Evolutionary conservation across 1,140 invertebrate species (phyloP).

Genomic region (Microplitis mediator): DNA sequence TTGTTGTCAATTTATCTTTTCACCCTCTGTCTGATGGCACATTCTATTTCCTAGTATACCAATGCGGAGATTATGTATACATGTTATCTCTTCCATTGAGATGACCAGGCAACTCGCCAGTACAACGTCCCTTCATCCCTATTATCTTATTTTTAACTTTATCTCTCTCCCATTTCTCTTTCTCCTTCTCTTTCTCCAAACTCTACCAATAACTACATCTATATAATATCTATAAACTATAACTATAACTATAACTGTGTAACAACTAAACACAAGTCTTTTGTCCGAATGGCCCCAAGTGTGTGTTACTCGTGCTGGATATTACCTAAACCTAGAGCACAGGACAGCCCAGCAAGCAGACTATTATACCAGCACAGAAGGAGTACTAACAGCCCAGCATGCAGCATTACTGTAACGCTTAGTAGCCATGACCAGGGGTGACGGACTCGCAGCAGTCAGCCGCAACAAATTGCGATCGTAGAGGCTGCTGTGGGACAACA

Average conservation of each 20-base stretch:
- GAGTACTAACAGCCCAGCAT: no score
- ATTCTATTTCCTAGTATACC: background rate
- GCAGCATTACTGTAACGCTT: no score
- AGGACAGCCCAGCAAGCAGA: no score
- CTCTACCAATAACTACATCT: background rate
- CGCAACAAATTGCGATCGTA: constrained; percentile 59
- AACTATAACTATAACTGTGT: background rate
- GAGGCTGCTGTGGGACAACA: constrained; percentile 44
- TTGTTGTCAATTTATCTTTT: background rate
- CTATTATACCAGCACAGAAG: no score
- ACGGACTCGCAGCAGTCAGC: constrained; percentile 50
- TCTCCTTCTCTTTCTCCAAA: background rate
- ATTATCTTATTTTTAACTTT: constrained; percentile 32
- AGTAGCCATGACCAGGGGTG: constrained; percentile 32
- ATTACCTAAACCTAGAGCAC: no score
- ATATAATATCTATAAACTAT: no score
- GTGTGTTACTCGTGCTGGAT: no score
- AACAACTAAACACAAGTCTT: no score
- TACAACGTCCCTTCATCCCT: constrained; percentile 29
- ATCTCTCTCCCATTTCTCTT: background rate
- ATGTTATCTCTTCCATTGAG: constrained; percentile 19
- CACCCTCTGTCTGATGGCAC: background rate
- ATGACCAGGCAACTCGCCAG: constrained; percentile 40
- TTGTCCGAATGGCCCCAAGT: background rate
- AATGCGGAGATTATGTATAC: background rate